Evolutionary conservation across 2,888 invertebrate genomes (phyloP), one percentile per base, ranked within the genome.

Genomic region (Ormia ochracea): DNA sequence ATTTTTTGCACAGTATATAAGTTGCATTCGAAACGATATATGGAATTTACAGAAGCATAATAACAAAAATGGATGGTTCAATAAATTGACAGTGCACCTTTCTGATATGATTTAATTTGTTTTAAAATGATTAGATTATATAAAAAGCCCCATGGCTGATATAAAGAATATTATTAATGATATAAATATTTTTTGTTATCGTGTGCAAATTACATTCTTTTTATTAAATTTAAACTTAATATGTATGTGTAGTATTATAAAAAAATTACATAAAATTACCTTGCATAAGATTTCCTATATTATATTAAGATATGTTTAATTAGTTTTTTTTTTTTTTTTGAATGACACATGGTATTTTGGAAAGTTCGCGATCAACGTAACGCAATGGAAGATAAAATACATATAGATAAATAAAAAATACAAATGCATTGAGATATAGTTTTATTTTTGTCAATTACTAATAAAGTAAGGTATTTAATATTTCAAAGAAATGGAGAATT

Each of bases 261-360:
- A 38, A 38, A 38, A 14, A 38, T 38, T 38, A 38, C 38, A 38
- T 38, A 41, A 54, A 77, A 85, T 90, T 91, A 92, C 92, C 92
- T 92, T 92, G 92, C 89, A 92, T 90, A 84, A 92, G 90, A 89
- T 92, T 91, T 90, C 91, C 92, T 92, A 88, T 85, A 68, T 69
- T 76, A 26, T 58, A 59, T 77, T 45, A 66, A 48, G 48, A 43
- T 80, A 63, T 65, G 19, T 69, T 41, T 69, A 45, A 63, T 63
- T 65, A 19, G 45, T 36, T 61, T 38, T 66, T 73, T 50, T 56
- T 66, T 72, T 38, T 66, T 73, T 50, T 56, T 66, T 72, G 59
- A 50, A 63, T 54, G 52, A 54, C 61, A 75, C 43, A 70, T 70
- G 75, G 66, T 69, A 59, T 61, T 81, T 65, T 69, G 63, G 45